Percentiles rank a stretch among this genome's conserved stretches.
Conservation (phyloP, 2,888 invertebrate genomes). For the Amblyjoppa proteus region DNA sequence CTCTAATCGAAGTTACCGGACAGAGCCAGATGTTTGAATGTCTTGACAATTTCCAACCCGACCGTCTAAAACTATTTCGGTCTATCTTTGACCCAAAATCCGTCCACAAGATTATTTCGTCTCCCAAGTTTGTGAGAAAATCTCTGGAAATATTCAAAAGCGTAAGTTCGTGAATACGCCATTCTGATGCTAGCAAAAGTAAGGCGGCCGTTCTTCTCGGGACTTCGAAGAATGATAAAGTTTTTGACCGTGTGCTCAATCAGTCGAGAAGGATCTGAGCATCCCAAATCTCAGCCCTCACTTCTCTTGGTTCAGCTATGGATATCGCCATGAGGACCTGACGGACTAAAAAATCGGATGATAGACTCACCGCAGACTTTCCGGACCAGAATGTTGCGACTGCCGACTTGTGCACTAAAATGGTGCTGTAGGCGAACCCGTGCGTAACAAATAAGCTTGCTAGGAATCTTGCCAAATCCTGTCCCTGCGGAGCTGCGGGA, state of each 20-base stretch:
- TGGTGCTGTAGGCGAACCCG: conserved; percentile 64
- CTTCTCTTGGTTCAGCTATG: conserved; percentile 56
- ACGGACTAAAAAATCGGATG: conserved; percentile 63
- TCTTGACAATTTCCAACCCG: conserved; percentile 66
- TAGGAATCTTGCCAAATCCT: conserved; percentile 68
- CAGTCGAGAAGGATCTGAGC: conserved; percentile 63
- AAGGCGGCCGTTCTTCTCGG: conserved; percentile 68
- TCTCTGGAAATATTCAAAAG: conserved; percentile 64
- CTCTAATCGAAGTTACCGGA: conserved; percentile 62
- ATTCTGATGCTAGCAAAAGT: conserved; percentile 64
- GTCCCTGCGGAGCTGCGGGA: conserved; percentile 35
- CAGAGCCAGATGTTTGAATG: conserved; percentile 67
- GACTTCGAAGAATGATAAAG: conserved; percentile 64
- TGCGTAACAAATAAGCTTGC: conserved; percentile 57
- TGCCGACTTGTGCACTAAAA: conserved; percentile 69
- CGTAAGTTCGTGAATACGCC: conserved; percentile 69
- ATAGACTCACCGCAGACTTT: conserved; percentile 11
- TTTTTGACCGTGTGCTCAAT: conserved; percentile 46
- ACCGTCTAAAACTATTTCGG: conserved; percentile 65
- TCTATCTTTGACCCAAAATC: conserved; percentile 71
- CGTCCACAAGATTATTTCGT: conserved; percentile 71
- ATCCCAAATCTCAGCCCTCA: conserved; percentile 62
- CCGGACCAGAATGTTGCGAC: conserved; percentile 64
- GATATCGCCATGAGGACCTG: conserved; percentile 65
- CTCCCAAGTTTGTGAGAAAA: conserved; percentile 50